Conservation (phyloP, 2,888 invertebrate genomes). For the Boloria euphrosyne region DNA sequence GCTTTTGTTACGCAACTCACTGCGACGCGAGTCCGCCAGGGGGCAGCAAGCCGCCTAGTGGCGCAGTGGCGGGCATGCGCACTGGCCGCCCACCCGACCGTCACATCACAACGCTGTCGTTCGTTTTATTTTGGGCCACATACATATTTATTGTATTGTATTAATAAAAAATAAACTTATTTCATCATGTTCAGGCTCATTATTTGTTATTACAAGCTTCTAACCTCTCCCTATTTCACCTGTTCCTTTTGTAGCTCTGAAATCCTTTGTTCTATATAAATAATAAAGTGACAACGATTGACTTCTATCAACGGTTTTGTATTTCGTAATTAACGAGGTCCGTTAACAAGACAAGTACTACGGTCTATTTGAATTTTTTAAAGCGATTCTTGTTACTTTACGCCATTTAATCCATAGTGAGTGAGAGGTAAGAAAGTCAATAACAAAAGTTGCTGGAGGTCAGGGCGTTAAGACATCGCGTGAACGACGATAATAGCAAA, state of each 20-base stretch:
- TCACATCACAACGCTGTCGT: conserved; percentile 36
- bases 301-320: conserved; percentile 19
- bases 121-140: conserved; percentile 40
- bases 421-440: conserved; percentile 58
- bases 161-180: conserved; percentile 33
- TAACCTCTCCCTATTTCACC: not conserved
- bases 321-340: conserved; percentile 13
- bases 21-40: conserved; percentile 77
- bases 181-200: conserved; percentile 16
- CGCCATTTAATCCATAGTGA: conserved; percentile 31
- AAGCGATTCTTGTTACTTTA: conserved; percentile 6
- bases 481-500: conserved; percentile 59
- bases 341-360: not conserved
- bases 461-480: conserved; percentile 68
- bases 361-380: not conserved
- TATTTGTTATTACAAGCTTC: conserved; percentile 17
- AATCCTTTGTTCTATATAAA: conserved; percentile 27
- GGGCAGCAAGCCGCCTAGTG: conserved; percentile 76
- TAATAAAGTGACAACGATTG: conserved; percentile 16
- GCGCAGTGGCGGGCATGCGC: conserved; percentile 82
- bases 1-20: conserved; percentile 80
- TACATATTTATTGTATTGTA: conserved; percentile 35
- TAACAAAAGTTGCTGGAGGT: conserved; percentile 63
- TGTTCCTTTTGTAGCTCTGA: not conserved
- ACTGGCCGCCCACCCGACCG: conserved; percentile 47